Base-by-base conservation (phyloP, 1,140 invertebrate species). In the Drosophila kanapiae region DNA sequence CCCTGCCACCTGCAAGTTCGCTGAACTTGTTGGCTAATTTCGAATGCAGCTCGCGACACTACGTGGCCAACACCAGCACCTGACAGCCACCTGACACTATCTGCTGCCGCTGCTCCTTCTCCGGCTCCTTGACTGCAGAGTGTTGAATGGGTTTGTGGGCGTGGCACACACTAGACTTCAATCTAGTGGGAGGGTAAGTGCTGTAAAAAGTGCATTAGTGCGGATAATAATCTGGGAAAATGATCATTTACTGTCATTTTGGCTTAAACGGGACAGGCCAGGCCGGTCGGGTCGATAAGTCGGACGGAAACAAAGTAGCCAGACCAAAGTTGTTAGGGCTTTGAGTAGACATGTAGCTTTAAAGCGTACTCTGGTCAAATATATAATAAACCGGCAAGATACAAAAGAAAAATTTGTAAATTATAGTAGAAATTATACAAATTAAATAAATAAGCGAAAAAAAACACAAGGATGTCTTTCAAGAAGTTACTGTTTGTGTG, bases 41-140 rank as follows among this genome's bases (percentile, higher is more conserved):
- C 64, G 77, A 78, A 84, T 78, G 68, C 77, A 58, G 35, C 62
- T 60, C 70, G 74, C 70, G 67, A 63, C 71, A 74, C 58, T 43
- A 57, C 40, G 48, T 51, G 70, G 49, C 64, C 63, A 49, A 27
- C 80, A 78, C 60, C 77, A 38, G 18, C 53, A 56, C 53, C 80
- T 78, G 77, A 68, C 80, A 47, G 56, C 53, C 80, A 87, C 85
- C 80, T 90, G 84, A 87, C 85, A 78, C 81, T 75, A 75, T 90
- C 87, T 84, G 33, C 3, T 61, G 77, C 57, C n/a, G 38, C 27
- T 56, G 76, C 59, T 35, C n/a, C 45, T 49, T 29, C 47, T 58
- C 43, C 43, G 23, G 51, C 33, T 14, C 8, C 53, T 38, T 10
- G 53, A 54, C 33, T 37, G 16, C 51, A 23, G 33, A 38, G 51